Evolutionary conservation across 2,888 invertebrate species (phyloP), one percentile per base, ranked within the genome.

Genomic region (Creontiades dilutus): DNA sequence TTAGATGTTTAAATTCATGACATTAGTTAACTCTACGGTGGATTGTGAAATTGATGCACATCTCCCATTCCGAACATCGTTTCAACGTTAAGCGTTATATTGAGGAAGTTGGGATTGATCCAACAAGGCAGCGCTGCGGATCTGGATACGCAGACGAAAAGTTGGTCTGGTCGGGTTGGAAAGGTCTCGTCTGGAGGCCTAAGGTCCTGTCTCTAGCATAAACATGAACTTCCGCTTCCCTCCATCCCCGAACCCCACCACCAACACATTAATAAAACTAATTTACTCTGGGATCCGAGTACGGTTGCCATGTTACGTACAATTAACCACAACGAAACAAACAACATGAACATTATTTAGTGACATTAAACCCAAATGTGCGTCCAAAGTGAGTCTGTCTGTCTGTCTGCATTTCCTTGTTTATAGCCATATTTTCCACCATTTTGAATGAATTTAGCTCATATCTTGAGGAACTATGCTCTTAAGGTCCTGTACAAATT

Each of bases 141-240:
- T 57, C 5, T 57, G 16, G 5, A 57, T 57, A 57, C 0, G 57
- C 5, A 57, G 14, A n/a, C n/a, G n/a, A n/a, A 0, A 16, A 57
- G 57, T n/a, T n/a, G 57, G 57, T n/a, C n/a, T 57, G 19, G 57
- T 57, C 57, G 16, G 57, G 16, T 0, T n/a, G n/a, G 57, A n/a
- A n/a, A 14, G n/a, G 57, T 16, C 57, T 57, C n/a, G 57, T 57
- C 57, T 57, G 57, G 16, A 7, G 57, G 57, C n/a, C 57, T 19
- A 16, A 52, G 84, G 47, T 84, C 55, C 84, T 84, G 84, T 84
- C 84, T 47, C 52, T 84, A 84, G 84, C 84, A 84, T 84, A 52
- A 84, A 84, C 84, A 84, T 47, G 84, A 84, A 52, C 84, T 84
- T 14, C 55, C 23, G n/a, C 57, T 11, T 57, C 57, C n/a, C 57